Conservation (phyloP, 2,113 vertebrate species). For the Coptodon rendalli region DNA sequence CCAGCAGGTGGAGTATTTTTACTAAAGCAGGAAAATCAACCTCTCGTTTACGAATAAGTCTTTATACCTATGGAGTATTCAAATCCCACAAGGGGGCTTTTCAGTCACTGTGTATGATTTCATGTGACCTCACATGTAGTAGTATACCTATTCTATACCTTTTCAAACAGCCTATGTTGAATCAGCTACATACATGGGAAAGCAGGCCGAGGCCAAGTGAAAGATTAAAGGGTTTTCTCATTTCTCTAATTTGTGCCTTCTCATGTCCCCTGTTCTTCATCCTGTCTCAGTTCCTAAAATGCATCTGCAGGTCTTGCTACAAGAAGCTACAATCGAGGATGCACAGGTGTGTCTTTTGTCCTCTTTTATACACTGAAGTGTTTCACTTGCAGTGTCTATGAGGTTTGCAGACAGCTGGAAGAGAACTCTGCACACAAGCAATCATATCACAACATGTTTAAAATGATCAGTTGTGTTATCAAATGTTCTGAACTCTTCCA, state of each 20-base stretch:
- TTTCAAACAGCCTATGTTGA: neutral
- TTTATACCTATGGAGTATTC: neutral
- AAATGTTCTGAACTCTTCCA: neutral
- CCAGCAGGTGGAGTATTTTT: constrained; percentile 14
- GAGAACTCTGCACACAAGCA: neutral
- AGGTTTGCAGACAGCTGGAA: neutral
- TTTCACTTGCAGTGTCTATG: neutral
- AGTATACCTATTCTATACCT: neutral
- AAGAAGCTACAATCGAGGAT: neutral
- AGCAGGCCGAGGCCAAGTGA: constrained; percentile 73
- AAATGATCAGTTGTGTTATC: neutral
- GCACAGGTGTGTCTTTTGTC: neutral
- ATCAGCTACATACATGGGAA: constrained; percentile 30
- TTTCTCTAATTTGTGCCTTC: neutral
- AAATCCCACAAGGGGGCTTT: neutral
- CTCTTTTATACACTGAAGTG: neutral
- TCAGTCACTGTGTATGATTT: neutral
- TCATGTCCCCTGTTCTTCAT: neutral
- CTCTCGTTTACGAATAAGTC: neutral
- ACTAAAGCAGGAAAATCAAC: neutral
- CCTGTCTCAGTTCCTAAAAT: neutral
- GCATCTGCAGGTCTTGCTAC: neutral
- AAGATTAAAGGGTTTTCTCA: neutral
- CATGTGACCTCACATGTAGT: neutral
- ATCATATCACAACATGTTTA: neutral